Conservation (phyloP, 1,140 invertebrate species). For the Drosophila micromelanica region DNA sequence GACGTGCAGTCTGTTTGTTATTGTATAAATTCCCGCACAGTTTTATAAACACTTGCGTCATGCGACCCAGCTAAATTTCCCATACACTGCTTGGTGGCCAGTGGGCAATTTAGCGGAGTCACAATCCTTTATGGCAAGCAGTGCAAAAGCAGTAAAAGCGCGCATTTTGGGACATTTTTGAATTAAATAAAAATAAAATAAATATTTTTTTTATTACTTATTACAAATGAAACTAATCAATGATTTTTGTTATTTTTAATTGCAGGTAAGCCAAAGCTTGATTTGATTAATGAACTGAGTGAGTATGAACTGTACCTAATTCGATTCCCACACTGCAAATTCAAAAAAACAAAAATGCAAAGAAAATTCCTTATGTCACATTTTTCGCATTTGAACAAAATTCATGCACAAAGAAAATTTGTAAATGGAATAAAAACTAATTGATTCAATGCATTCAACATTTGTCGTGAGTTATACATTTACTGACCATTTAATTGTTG, state of each 20-base stretch:
- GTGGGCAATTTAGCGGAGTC: background rate
- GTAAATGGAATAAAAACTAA: background rate
- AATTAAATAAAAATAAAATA: background rate
- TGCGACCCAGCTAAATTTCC: background rate
- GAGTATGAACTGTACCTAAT: background rate
- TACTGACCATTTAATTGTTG: background rate
- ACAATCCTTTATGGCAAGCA: background rate
- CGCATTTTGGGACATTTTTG: background rate
- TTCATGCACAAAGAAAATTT: background rate
- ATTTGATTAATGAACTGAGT: background rate
- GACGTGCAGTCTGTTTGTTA: too few species aligned
- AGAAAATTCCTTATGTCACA: conserved; percentile 1
- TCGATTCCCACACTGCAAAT: background rate
- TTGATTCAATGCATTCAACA: background rate
- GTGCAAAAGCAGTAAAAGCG: conserved; percentile 2
- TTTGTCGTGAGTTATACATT: background rate
- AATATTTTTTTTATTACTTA: background rate
- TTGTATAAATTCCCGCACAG: background rate
- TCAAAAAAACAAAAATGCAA: background rate
- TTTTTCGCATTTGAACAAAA: background rate
- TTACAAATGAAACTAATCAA: background rate
- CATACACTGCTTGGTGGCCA: background rate
- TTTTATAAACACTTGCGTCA: background rate
- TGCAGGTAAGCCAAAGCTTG: conserved; percentile 1
- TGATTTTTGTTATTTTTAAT: background rate